Base-by-base conservation (phyloP, 2,113 vertebrate genomes). In the Serinus canaria region DNA sequence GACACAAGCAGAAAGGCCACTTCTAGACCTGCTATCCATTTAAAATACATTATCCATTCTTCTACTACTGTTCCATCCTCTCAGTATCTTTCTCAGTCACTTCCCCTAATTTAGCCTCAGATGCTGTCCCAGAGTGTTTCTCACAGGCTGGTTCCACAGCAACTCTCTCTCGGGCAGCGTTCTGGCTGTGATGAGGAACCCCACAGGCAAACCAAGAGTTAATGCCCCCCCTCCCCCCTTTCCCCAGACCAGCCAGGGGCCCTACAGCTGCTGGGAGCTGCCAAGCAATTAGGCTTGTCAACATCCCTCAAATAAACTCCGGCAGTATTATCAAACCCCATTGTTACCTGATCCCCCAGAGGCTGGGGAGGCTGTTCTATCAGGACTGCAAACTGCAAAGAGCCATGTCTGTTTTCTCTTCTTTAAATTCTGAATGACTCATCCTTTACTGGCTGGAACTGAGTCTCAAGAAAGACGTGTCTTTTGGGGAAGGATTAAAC, bases 271-370 rank as follows among this genome's bases (percentile, higher is more conserved):
- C 94, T 96, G 64, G 0, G 7, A 94, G 94, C 96, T 96, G 94
- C 96, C 95, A 97, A 96, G 95, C 93, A 96, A 96, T 96, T 97
- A 96, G 96, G 96, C 95, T 96, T 97, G 96, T 96, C 96, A 97
- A 95, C 96, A 97, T 96, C 92, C 92, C 93, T 97, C 95, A 96
- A 94, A 97, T 93, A 97, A 97, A 96, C 96, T 96, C 92, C 15
- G 8, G 90, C 95, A 96, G 95, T 94, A 96, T 96, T 95, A 95
- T 96, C 96, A 95, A 95, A 97, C 92, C 90, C 95, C 93, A 97
- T 97, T 96, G 95, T 97, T 96, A 96, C 96, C 95, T 96, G 95
- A 96, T 97, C 80, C 95, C 93, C 92, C 43, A 82, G 95, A 84
- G 96, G 76, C 94, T 56, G 80, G 37, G 60, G 80, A 96, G 66